Percentiles rank a stretch among this genome's conserved stretches.
These are phyloP conservation scores for Pseudococcus viburni DNA, from an alignment of 2,888 invertebrate species.

Conservation along the genomic window DNA sequence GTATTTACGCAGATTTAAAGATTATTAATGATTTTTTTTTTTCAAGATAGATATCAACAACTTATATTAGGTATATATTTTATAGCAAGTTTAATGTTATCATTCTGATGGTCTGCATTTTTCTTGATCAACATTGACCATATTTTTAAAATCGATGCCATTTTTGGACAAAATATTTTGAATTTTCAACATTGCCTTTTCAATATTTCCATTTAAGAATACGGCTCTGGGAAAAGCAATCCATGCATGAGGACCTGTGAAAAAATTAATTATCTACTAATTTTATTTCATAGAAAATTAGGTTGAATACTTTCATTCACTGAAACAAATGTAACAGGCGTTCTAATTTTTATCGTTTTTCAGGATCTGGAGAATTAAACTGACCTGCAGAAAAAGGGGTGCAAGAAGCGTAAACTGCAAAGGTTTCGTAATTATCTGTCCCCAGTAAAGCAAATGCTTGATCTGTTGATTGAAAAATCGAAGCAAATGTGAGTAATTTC, in stretches of 20 bases:
- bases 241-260: conserved; percentile 39
- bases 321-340: too few relatives aligned
- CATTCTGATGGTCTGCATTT: neutral
- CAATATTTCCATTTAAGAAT: neutral
- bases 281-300: too few relatives aligned
- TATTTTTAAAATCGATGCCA: neutral
- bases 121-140: conserved; percentile 7
- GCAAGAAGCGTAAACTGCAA: conserved; percentile 49
- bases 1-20: too few relatives aligned
- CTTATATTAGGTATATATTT: too few relatives aligned
- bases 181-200: neutral
- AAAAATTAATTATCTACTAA: neutral
- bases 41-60: too few relatives aligned
- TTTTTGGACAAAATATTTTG: neutral
- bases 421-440: conserved; percentile 51
- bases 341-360: neutral
- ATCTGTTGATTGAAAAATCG: neutral
- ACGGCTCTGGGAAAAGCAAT: conserved; percentile 25
- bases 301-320: too few relatives aligned
- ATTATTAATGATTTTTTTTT: too few relatives aligned
- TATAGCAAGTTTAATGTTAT: neutral
- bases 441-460: conserved; percentile 36
- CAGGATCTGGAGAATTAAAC: neutral
- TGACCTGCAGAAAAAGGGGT: conserved; percentile 26
- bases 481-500: neutral